Evolutionary conservation across 2,797 vertebrate species (phyloP), one percentile per base, ranked within the genome.

Genomic region (Echiichthys vipera): DNA sequence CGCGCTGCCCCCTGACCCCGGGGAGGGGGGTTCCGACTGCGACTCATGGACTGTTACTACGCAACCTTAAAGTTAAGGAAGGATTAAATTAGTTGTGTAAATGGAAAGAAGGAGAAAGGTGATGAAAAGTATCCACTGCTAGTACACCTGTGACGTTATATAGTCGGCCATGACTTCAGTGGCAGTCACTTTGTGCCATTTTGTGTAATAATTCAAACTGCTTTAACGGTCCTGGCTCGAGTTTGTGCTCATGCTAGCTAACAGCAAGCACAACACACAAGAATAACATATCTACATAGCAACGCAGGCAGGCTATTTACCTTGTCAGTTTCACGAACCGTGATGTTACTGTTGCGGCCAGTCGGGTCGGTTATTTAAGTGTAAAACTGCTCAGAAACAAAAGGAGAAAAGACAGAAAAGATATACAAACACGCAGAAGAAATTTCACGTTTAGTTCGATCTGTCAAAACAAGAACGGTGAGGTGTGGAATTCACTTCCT

Each of bases 1-100:
- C 91, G 86, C 0, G 94, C 93, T 54, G 94, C 94, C 75, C 94
- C 95, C 65, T 95, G 93, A 69, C 95, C 94, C 90, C 93, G 90
- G 24, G 88, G 84, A 18, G 92, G 91, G 51, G 93, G 93, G 84
- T 95, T 95, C 53, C 91, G 74, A 80, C 90, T 91, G 68, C 91
- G 94, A 83, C 88, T 95, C 95, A 95, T 95, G 9, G 64, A 10
- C 43, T 53, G 13, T 55, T 42, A 18, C 29, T 27, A 47, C n/a
- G n/a, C n/a, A n/a, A n/a, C 62, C 63, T 67, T 4, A 18, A 63
- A 14, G 53, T 62, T 43, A 46, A 46, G 2, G 6, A 34, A 24
- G 17, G 0, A 10, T 51, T 15, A 3, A 0, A 49, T 37, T 8
- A 46, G 49, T 2, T n/a, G 2, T 59, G 5, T 1, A 1, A n/a